Evolutionary conservation across 2,888 invertebrate genomes (phyloP).

Genomic region (Andricus curvator): DNA sequence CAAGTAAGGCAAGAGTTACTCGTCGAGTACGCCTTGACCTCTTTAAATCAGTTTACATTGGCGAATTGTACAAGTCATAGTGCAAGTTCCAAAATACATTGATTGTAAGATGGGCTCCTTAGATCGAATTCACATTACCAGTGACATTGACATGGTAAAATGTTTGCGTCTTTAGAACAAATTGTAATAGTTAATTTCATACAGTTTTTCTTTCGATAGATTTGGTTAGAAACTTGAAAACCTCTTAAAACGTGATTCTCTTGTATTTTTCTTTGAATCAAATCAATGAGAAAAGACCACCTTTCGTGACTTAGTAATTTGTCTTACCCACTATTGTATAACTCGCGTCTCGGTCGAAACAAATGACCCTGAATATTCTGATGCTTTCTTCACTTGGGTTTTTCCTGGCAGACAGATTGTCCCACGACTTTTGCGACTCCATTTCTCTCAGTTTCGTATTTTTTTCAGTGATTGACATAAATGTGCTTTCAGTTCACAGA

Average conservation of each 20-base stretch:
- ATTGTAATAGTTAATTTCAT: background rate
- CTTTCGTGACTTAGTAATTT: background rate
- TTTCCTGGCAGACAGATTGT: slow-evolving; percentile 1
- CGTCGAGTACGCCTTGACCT: slow-evolving; percentile 2
- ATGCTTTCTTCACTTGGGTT: background rate
- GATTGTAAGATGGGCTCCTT: background rate
- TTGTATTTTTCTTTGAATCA: background rate
- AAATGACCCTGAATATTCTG: background rate
- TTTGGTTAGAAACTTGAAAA: background rate
- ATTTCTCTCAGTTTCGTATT: background rate
- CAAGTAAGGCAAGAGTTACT: slow-evolving; percentile 6
- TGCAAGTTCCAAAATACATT: background rate
- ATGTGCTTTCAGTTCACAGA: background rate
- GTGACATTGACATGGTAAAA: background rate
- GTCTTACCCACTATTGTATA: background rate
- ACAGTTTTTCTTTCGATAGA: too few species aligned
- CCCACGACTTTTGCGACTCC: background rate
- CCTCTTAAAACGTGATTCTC: background rate
- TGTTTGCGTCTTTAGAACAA: background rate
- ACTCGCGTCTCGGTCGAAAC: background rate
- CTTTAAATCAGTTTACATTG: slow-evolving; percentile 2
- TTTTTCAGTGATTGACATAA: background rate
- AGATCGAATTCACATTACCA: background rate
- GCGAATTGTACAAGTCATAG: slow-evolving; percentile 2
- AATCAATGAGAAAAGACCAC: background rate